Evolutionary conservation across 2,113 vertebrate species (phyloP).

Genomic region (Megaceryle maxima): DNA sequence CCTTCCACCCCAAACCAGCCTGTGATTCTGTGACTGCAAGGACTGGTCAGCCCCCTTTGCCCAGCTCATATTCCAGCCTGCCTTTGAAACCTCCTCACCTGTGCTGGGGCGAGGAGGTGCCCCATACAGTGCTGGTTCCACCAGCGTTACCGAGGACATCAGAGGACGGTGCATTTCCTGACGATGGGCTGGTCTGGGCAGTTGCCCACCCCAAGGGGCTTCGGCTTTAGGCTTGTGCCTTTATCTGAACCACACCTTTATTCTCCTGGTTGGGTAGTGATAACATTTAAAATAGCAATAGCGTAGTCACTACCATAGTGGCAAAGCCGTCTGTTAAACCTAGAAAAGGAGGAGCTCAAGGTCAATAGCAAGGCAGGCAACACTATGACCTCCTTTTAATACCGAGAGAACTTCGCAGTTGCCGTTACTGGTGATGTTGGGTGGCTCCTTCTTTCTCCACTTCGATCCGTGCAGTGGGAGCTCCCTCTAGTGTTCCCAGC

Average conservation of each 20-base stretch:
- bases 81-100: background rate
- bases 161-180: background rate
- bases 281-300: background rate
- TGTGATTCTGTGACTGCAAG: too few relatives aligned
- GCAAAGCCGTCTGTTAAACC: background rate
- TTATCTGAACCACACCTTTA: accelerated
- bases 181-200: accelerated
- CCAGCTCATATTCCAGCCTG: accelerated
- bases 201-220: accelerated
- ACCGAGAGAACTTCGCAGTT: too few relatives aligned
- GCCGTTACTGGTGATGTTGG: background rate
- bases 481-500: background rate
- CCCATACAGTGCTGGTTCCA: background rate
- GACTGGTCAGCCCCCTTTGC: background rate
- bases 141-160: background rate
- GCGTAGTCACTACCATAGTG: too few relatives aligned
- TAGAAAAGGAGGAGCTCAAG: background rate
- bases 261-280: background rate
- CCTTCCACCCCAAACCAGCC: too few relatives aligned
- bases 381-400: background rate
- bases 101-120: background rate
- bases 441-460: accelerated
- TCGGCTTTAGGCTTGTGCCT: background rate
- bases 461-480: background rate
- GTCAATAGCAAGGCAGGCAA: background rate